These are phyloP conservation scores for Sphenopsis melanotis DNA, from an alignment of 2,797 vertebrate species.

Conservation along the genomic window DNA sequence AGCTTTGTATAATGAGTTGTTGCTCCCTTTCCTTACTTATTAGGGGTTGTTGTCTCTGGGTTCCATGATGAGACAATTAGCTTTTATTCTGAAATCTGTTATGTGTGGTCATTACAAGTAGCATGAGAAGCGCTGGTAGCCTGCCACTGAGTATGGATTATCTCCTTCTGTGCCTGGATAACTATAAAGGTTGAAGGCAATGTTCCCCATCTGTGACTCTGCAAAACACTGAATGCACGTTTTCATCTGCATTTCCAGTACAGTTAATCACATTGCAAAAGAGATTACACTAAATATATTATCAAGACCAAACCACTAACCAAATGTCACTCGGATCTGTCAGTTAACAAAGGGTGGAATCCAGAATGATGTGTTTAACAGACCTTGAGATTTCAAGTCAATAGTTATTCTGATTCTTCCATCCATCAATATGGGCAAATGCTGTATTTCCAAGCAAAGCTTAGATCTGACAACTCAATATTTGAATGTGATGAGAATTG, in stretches of 20 bases:
- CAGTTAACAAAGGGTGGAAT: slow-evolving; percentile 50
- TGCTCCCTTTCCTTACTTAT: neutral
- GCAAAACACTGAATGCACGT: slow-evolving; percentile 62
- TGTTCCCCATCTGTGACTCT: slow-evolving; percentile 53
- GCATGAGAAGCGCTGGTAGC: neutral
- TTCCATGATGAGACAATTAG: neutral
- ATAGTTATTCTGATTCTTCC: slow-evolving; percentile 1
- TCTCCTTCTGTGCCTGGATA: slow-evolving; percentile 49
- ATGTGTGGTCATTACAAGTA: neutral
- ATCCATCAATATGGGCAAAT: neutral
- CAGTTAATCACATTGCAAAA: slow-evolving; percentile 56
- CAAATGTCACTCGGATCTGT: slow-evolving; percentile 52
- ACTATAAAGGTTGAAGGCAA: slow-evolving; percentile 53
- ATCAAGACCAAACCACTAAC: slow-evolving; percentile 49
- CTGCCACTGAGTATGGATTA: slow-evolving; percentile 57
- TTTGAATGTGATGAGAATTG: neutral
- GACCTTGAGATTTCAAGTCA: slow-evolving; percentile 49
- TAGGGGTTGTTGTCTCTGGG: neutral
- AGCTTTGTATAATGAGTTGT: neutral
- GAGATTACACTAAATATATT: slow-evolving; percentile 59
- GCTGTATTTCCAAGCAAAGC: neutral
- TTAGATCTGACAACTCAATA: slow-evolving; percentile 3
- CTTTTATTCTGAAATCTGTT: slow-evolving; percentile 56
- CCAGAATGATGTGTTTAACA: neutral
- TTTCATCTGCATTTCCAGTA: slow-evolving; percentile 53